phyloP scores from a whole-genome alignment of 1,140 invertebrate genomes.

The Cecropterus lyciades region DNA sequence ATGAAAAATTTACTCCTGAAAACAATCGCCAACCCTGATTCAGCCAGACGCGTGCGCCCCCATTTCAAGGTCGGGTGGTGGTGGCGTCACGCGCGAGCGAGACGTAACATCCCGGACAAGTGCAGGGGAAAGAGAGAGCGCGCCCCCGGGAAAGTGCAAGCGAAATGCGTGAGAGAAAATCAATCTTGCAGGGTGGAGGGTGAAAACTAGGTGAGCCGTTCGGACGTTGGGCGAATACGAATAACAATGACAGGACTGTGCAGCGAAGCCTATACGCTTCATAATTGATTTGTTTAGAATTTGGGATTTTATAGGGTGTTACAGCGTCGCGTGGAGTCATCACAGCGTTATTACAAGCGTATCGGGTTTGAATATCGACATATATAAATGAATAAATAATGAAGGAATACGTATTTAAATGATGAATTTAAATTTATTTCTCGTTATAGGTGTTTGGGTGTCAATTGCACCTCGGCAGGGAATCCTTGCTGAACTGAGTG shows the following conservation, averaged over 20 bases:
- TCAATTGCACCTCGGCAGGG: too few relatives aligned
- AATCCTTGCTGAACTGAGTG: too few relatives aligned
- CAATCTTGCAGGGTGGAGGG: conserved; percentile 75
- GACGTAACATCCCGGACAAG: conserved; percentile 57
- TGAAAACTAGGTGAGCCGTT: conserved; percentile 79
- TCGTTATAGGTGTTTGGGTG: too few relatives aligned
- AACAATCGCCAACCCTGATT: conserved; percentile 44
- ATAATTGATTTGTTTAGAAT: conserved; percentile 24
- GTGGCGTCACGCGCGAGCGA: conserved; percentile 51
- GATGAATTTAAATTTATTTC: too few relatives aligned
- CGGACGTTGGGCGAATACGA: conserved; percentile 35
- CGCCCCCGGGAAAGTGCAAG: conserved; percentile 75
- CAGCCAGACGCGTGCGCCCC: conserved; percentile 57
- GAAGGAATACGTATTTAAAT: too few relatives aligned
- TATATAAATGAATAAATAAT: too few relatives aligned
- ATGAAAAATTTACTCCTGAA: not conserved
- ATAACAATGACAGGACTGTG: conserved; percentile 29
- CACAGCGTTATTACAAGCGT: too few relatives aligned
- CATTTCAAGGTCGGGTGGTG: conserved; percentile 75
- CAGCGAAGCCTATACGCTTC: not conserved
- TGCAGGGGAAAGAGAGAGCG: conserved; percentile 51
- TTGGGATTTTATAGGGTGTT: not conserved
- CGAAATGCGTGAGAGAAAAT: conserved; percentile 78
- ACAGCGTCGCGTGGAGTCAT: too few relatives aligned
- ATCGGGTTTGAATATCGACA: too few relatives aligned